phyloP scores from a whole-genome alignment of 2,113 vertebrate genomes.

The Excalfactoria chinensis region DNA sequence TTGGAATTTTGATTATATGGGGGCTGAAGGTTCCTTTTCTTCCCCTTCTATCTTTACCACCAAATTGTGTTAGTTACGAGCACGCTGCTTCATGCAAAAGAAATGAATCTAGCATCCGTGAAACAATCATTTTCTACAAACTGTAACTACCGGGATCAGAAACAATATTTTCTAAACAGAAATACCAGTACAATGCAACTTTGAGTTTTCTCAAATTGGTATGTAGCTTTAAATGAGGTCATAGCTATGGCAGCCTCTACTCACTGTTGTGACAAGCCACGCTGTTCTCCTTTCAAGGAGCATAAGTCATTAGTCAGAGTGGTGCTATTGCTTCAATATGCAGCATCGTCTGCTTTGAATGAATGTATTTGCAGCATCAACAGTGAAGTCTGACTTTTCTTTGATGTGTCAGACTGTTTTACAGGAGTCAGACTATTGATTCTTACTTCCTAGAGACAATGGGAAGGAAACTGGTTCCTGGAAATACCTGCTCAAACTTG shows the following conservation, averaged over 20 bases:
- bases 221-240: not conserved
- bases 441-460: not conserved
- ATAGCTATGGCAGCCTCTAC: not conserved
- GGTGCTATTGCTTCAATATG: not conserved
- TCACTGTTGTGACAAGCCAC: not conserved
- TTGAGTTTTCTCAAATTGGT: not conserved
- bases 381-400: not conserved
- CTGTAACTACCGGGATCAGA: not conserved
- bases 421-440: not conserved
- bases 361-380: not conserved
- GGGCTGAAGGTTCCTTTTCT: not conserved
- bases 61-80: not conserved
- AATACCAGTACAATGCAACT: not conserved
- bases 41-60: not conserved
- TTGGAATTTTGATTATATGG: not conserved
- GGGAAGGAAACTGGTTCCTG: not conserved
- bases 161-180: not conserved
- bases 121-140: not conserved
- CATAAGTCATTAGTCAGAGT: not conserved
- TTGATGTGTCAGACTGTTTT: not conserved
- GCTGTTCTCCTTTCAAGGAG: not conserved
- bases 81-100: not conserved
- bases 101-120: not conserved
- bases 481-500: not conserved
- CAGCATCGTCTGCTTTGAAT: not conserved